phyloP scores from a whole-genome alignment of 2,797 vertebrate genomes.

The Chrysocyon brachyurus region DNA sequence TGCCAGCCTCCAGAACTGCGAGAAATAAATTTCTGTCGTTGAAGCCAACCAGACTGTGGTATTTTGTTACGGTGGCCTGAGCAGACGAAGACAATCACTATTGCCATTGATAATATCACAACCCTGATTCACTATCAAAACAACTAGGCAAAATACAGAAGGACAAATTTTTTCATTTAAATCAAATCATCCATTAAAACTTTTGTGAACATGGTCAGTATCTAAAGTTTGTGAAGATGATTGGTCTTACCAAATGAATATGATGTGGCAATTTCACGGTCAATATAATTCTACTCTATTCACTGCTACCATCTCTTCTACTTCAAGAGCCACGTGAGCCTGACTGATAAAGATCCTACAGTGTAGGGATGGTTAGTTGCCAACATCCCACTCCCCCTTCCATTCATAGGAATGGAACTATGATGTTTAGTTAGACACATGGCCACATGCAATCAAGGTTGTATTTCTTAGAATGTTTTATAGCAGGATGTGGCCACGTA shows the following conservation, averaged over 20 bases:
- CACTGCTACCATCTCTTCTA: not conserved
- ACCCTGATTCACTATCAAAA: not conserved
- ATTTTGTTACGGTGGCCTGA: not conserved
- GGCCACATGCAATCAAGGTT: not conserved
- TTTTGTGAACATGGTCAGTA: not conserved
- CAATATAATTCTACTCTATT: not conserved
- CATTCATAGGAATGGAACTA: not conserved
- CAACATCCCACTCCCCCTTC: not conserved
- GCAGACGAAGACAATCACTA: not conserved
- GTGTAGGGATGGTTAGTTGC: not conserved
- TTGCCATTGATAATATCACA: not conserved
- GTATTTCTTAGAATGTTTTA: not conserved
- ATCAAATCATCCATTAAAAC: not conserved
- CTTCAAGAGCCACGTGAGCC: not conserved
- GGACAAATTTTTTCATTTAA: constrained; percentile 22
- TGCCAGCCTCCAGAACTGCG: not conserved
- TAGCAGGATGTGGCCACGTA: not conserved
- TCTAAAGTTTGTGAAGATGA: not conserved
- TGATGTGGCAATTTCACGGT: not conserved
- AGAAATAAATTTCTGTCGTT: not conserved
- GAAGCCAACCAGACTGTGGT: not conserved
- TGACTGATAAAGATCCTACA: not conserved
- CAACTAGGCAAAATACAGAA: not conserved
- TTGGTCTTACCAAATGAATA: not conserved
- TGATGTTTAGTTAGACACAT: not conserved